Evolutionary conservation across 2,113 vertebrate species (phyloP).

Genomic region (Glaucomys volans): DNA sequence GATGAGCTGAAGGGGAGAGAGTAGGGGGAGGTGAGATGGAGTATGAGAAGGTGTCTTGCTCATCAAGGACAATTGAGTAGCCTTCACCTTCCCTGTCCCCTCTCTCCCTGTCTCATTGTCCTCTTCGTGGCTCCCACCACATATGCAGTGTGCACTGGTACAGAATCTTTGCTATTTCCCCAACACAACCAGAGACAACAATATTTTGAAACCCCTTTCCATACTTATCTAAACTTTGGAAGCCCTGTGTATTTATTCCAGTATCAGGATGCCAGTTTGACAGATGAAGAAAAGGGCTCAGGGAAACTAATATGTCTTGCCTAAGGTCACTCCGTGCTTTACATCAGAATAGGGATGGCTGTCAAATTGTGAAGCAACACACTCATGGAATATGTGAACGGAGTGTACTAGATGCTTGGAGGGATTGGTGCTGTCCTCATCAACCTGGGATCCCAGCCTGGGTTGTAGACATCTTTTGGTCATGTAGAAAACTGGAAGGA

Average conservation of each 20-base stretch:
- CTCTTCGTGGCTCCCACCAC: background rate
- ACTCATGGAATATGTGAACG: background rate
- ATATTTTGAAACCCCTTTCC: background rate
- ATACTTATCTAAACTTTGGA: background rate
- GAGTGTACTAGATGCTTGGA: background rate
- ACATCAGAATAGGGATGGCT: background rate
- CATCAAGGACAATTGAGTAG: background rate
- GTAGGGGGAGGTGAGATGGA: background rate
- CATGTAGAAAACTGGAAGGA: conserved; percentile 6
- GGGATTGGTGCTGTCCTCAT: background rate
- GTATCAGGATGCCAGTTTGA: background rate
- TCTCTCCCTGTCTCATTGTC: background rate
- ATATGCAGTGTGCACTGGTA: background rate
- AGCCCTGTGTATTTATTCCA: background rate
- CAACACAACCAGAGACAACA: background rate
- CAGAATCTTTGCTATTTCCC: background rate
- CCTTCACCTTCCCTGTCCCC: background rate
- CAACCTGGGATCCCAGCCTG: background rate
- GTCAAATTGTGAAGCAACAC: background rate
- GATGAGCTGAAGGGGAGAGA: background rate
- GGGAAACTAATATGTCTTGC: background rate
- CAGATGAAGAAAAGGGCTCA: background rate
- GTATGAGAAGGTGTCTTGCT: background rate
- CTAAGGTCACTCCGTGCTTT: background rate
- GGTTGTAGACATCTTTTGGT: background rate